These are phyloP conservation scores for Ophioninae sp. DNA, from an alignment of 2,888 invertebrate genomes.

Conservation along the genomic window DNA sequence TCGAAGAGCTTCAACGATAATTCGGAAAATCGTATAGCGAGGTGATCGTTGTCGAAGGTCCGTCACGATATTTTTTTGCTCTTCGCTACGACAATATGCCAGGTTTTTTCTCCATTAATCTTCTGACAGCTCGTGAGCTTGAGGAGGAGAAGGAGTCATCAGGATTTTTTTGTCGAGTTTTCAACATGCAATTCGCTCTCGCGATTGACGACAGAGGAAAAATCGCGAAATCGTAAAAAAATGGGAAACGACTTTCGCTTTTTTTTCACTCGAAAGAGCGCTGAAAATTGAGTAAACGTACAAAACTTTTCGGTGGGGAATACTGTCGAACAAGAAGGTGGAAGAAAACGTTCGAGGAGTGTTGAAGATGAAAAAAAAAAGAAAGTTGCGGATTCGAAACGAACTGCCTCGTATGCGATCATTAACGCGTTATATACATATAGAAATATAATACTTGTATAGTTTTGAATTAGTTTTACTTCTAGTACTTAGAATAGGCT, in stretches of 20 bases:
- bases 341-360: conserved; percentile 16
- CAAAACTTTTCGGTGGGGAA: neutral
- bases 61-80: neutral
- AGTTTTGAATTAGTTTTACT: conserved; percentile 52
- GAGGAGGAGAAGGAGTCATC: neutral
- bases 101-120: neutral
- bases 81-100: neutral
- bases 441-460: conserved; percentile 32
- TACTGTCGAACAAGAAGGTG: neutral
- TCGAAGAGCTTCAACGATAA: conserved; percentile 41
- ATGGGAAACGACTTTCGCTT: too few relatives aligned
- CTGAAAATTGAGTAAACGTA: too few relatives aligned
- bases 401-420: conserved; percentile 29
- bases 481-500: conserved; percentile 76
- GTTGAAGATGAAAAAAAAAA: conserved; percentile 22
- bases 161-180: neutral
- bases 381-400: conserved; percentile 1
- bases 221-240: too few relatives aligned
- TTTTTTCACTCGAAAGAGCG: too few relatives aligned
- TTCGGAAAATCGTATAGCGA: conserved; percentile 39
- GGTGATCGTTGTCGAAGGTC: neutral
- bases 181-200: neutral
- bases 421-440: conserved; percentile 18
- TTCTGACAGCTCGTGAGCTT: neutral
- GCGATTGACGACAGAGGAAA: too few relatives aligned